Conservation (phyloP, 2,113 vertebrate genomes). For the Glareola pratincola region DNA sequence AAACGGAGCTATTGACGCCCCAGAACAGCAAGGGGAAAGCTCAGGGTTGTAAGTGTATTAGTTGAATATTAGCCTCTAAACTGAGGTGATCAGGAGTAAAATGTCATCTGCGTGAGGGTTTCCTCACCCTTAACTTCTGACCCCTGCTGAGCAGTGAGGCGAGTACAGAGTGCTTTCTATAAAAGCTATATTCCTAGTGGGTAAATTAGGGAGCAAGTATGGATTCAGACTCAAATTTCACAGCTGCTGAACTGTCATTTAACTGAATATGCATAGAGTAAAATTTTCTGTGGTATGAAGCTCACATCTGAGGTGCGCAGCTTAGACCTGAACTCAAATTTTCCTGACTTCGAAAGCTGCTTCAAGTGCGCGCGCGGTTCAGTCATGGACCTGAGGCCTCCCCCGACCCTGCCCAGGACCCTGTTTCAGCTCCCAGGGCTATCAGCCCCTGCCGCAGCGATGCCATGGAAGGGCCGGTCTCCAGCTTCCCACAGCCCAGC, state of each 20-base stretch:
- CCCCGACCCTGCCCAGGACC: not conserved
- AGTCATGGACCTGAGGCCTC: not conserved
- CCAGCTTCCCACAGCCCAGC: not conserved
- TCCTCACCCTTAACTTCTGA: not conserved
- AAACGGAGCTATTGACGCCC: not conserved
- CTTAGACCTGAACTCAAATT: not conserved
- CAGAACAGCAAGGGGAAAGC: not conserved
- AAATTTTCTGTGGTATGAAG: not conserved
- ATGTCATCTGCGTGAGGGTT: not conserved
- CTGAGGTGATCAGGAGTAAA: not conserved
- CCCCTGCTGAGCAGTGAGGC: not conserved
- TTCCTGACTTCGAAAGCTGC: not conserved
- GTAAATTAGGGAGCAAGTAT: not conserved
- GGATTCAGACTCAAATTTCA: not conserved
- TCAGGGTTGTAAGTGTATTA: not conserved
- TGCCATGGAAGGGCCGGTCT: not conserved
- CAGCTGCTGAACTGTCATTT: not conserved
- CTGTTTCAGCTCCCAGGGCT: not conserved
- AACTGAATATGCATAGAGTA: not conserved
- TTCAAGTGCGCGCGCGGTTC: not conserved
- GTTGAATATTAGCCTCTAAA: not conserved
- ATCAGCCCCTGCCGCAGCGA: not conserved
- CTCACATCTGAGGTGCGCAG: not conserved
- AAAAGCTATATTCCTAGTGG: not conserved
- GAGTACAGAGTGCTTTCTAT: not conserved